Evolutionary conservation across 2,113 vertebrate genomes (phyloP), one percentile per base, ranked within the genome.

Genomic region (Xenopus laevis): DNA sequence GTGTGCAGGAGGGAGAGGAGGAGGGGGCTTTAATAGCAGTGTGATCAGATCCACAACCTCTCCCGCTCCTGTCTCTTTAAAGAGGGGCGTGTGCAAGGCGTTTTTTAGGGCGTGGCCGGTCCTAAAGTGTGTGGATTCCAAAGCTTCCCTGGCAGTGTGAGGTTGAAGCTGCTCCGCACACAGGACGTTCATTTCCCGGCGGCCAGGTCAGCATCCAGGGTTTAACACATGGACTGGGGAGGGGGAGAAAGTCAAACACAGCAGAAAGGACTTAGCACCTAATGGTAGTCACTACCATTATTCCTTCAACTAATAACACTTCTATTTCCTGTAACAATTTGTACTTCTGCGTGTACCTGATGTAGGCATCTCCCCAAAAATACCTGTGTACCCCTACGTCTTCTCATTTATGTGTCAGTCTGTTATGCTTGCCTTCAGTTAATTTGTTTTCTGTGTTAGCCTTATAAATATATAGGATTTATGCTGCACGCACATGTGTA

Each of bases 1-100:
- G 71, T 66, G 71, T 46, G 62, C 15, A 59, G 62, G 20, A 40
- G 72, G 72, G 57, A 65, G 72, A 68, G 72, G 58, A 20, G 65
- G 72, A 40, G 72, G 72, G 72, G 72, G 72, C 72, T 75, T 33
- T 75, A 68, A 75, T 75, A 75, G 72, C 72, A n/a, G n/a, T n/a
- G n/a, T n/a, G n/a, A n/a, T n/a, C n/a, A n/a, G n/a, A n/a, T n/a
- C n/a, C n/a, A n/a, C n/a, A n/a, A n/a, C 63, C 63, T 17, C 63
- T 45, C 63, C 63, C 63, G 33, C 40, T n/a, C 17, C 63, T 65
- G 33, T 45, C 63, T n/a, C 33, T 45, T 45, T 40, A 65, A 45
- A n/a, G 20, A 21, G 53, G 21, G 33, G 16, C 55, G 52, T 65
- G n/a, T 10, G 12, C 13, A 30, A 40, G 71, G 63, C 63, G 71